These are phyloP conservation scores for Gulo gulo DNA, from an alignment of 2,113 vertebrate genomes.

Conservation along the genomic window DNA sequence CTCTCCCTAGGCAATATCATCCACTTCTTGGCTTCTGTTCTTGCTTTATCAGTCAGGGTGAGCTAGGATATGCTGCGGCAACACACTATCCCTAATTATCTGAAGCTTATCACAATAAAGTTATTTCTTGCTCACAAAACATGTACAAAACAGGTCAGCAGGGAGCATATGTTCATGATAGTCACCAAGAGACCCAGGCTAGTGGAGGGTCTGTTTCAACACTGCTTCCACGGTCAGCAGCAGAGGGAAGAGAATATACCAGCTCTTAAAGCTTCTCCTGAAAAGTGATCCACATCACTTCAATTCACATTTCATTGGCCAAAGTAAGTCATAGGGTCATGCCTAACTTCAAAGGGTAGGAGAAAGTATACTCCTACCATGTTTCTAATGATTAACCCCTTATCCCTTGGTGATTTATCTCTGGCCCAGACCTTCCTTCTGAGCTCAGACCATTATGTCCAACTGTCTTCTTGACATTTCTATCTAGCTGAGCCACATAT, in stretches of 20 bases:
- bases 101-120: slow-evolving; percentile 4
- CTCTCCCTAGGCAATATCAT: not conserved
- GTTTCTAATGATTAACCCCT: not conserved
- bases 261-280: slow-evolving; percentile 15
- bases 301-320: slow-evolving; percentile 12
- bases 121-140: slow-evolving; percentile 38
- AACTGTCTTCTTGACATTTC: slow-evolving; percentile 9
- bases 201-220: not conserved
- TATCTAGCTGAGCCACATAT: not conserved
- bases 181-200: not conserved
- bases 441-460: not conserved
- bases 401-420: slow-evolving; percentile 1
- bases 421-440: not conserved
- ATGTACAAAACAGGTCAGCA: slow-evolving; percentile 9
- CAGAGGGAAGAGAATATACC: slow-evolving; percentile 1
- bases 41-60: not conserved
- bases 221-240: slow-evolving; percentile 18
- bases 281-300: slow-evolving; percentile 2
- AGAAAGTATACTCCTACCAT: not conserved
- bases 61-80: slow-evolving; percentile 18
- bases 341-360: not conserved
- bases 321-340: not conserved
- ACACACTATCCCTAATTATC: not conserved
- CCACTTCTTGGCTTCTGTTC: not conserved
- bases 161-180: not conserved